These are phyloP conservation scores for Lasioglossum villosulum DNA, from an alignment of 2,888 invertebrate genomes.

Conservation along the genomic window DNA sequence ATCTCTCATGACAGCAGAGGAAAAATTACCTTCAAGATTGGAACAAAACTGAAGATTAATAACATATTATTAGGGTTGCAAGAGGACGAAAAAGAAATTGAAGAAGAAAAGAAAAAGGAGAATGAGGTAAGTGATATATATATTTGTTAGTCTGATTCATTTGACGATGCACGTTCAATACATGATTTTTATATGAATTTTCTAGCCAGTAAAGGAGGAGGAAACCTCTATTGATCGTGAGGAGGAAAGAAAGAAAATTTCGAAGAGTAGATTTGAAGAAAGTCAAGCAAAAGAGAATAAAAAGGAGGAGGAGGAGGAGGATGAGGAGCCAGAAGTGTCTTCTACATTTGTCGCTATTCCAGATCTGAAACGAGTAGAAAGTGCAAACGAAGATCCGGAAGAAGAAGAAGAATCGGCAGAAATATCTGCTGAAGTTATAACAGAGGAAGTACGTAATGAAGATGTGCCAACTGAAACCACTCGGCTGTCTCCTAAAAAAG, in stretches of 20 bases:
- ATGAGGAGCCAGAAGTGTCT: conserved; percentile 29
- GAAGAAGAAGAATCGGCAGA: not conserved
- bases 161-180: not conserved
- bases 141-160: not conserved
- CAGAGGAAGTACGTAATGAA: conserved; percentile 66
- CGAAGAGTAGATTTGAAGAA: conserved; percentile 48
- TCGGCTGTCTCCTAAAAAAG: conserved; percentile 62
- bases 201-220: conserved; percentile 39
- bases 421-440: conserved; percentile 42
- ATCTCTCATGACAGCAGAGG: conserved; percentile 80
- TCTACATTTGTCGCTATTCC: not conserved
- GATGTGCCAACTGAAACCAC: conserved; percentile 57
- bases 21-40: conserved; percentile 82
- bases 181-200: conserved; percentile 4
- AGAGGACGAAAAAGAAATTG: conserved; percentile 70
- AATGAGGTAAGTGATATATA: conserved; percentile 27
- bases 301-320: conserved; percentile 26
- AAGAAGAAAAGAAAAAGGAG: conserved; percentile 65
- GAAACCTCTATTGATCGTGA: conserved; percentile 56
- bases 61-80: conserved; percentile 80
- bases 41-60: conserved; percentile 78
- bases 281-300: conserved; percentile 17
- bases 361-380: conserved; percentile 3
- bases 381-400: conserved; percentile 23
- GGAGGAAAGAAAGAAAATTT: conserved; percentile 48